Evolutionary conservation across 2,888 invertebrate genomes (phyloP).

Genomic region (Euproctis similis): DNA sequence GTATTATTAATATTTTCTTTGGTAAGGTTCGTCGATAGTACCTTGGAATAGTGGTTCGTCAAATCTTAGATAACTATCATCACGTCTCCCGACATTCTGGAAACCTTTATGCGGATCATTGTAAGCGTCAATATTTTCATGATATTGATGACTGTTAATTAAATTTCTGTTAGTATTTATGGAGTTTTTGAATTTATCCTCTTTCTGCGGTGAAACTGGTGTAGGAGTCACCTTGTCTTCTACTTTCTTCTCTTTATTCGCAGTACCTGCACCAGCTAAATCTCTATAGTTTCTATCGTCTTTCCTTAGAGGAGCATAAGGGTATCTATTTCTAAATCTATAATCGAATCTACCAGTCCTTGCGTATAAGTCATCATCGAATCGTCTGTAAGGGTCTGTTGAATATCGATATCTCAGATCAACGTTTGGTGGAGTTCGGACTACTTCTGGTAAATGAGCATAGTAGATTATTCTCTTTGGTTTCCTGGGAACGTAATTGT

Average conservation of each 20-base stretch:
- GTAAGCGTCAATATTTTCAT: constrained; percentile 45
- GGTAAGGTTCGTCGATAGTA: constrained; percentile 59
- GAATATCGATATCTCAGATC: constrained; percentile 73
- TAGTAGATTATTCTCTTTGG: constrained; percentile 81
- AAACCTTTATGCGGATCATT: constrained; percentile 56
- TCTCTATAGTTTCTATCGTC: constrained; percentile 67
- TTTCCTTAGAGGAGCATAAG: constrained; percentile 59
- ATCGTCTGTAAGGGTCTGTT: constrained; percentile 58
- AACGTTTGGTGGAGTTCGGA: constrained; percentile 76
- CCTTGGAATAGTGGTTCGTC: constrained; percentile 63
- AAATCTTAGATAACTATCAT: constrained; percentile 56
- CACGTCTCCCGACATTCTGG: constrained; percentile 50
- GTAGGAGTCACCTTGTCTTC: constrained; percentile 68
- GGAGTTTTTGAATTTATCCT: constrained; percentile 41
- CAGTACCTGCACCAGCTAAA: constrained; percentile 53
- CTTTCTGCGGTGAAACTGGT: constrained; percentile 58
- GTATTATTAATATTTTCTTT: constrained; percentile 54
- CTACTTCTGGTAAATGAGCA: constrained; percentile 81
- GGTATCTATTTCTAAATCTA: constrained; percentile 59
- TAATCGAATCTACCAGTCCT: constrained; percentile 63
- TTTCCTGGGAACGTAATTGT: constrained; percentile 58
- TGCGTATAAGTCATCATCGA: constrained; percentile 55
- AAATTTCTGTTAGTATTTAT: constrained; percentile 44
- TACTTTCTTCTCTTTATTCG: constrained; percentile 55
- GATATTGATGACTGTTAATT: constrained; percentile 68